These are phyloP conservation scores for Siniperca knerii DNA, from an alignment of 2,113 vertebrate species.

Conservation along the genomic window DNA sequence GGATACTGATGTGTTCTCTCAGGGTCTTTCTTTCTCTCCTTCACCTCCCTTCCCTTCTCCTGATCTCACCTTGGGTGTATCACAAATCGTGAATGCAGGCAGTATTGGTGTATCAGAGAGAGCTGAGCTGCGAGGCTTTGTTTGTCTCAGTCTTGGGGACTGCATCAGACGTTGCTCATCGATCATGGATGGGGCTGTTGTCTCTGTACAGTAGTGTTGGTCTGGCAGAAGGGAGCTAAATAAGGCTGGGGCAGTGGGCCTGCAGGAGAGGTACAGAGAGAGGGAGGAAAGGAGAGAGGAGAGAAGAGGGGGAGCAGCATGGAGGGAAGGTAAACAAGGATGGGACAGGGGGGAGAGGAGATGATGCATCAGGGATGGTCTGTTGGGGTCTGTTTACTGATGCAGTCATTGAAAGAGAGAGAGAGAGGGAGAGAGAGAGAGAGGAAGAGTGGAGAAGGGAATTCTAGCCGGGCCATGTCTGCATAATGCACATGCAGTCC, in stretches of 20 bases:
- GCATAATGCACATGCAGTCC: conserved; percentile 71
- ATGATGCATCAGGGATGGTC: conserved; percentile 74
- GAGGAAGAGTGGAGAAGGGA: conserved; percentile 32
- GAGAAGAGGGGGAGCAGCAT: conserved; percentile 27
- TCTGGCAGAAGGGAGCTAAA: conserved; percentile 64
- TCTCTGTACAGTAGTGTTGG: conserved; percentile 72
- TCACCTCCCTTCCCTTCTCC: neutral
- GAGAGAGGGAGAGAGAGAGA: conserved; percentile 25
- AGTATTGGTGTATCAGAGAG: conserved; percentile 26
- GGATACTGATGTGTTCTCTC: conserved; percentile 73
- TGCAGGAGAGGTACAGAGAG: conserved; percentile 48
- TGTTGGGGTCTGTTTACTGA: conserved; percentile 78
- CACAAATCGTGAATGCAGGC: conserved; percentile 1
- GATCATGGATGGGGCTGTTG: conserved; percentile 77
- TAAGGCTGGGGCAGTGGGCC: conserved; percentile 63
- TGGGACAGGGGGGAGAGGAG: conserved; percentile 65
- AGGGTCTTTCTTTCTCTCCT: conserved; percentile 40
- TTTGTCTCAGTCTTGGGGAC: conserved; percentile 74
- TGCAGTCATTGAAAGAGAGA: conserved; percentile 73
- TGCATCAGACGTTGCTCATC: conserved; percentile 80
- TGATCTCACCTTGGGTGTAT: conserved; percentile 55
- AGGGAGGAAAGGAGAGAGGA: conserved; percentile 33
- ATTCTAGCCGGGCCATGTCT: conserved; percentile 68
- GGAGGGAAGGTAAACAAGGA: conserved; percentile 75
- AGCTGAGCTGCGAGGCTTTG: conserved; percentile 67